Percentiles rank a stretch among this genome's conserved stretches.
These are phyloP conservation scores for Nemotelus nigrinus DNA, from an alignment of 2,888 invertebrate genomes.

Conservation along the genomic window DNA sequence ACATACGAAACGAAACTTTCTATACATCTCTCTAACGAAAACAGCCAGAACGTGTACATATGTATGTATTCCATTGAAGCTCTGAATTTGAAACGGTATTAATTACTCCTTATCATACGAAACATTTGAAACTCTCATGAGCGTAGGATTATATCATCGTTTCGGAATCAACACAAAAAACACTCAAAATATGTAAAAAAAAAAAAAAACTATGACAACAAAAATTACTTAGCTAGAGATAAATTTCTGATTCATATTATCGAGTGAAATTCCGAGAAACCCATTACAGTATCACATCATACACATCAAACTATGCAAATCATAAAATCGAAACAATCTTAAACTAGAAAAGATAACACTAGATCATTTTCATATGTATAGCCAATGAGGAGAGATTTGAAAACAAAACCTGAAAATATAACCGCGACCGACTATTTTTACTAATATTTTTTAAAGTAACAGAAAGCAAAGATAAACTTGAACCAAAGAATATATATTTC, in stretches of 20 bases:
- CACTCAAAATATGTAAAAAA: not conserved
- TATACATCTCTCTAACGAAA: conserved; percentile 3
- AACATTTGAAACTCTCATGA: not conserved
- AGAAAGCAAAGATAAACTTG: conserved; percentile 22
- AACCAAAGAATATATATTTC: conserved; percentile 29
- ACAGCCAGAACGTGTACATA: conserved; percentile 23
- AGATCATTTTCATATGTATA: conserved; percentile 13
- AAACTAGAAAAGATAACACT: not conserved
- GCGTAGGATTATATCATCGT: not conserved
- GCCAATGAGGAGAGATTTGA: conserved; percentile 10
- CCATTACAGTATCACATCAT: not conserved
- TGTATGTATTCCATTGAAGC: not conserved
- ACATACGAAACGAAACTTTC: conserved; percentile 15
- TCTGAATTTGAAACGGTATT: not conserved
- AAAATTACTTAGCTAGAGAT: not conserved
- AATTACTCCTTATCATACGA: not conserved
- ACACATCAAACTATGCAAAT: conserved; percentile 39
- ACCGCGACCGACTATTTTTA: conserved; percentile 37
- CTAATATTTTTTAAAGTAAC: conserved; percentile 37
- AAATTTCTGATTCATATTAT: not conserved
- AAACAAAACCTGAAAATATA: conserved; percentile 11
- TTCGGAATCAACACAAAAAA: not conserved
- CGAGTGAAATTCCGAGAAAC: not conserved
- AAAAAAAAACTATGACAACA: not conserved
- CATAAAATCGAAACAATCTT: conserved; percentile 23